Conservation (phyloP, 2,797 vertebrate genomes). For the Philypnodon macrostomus region DNA sequence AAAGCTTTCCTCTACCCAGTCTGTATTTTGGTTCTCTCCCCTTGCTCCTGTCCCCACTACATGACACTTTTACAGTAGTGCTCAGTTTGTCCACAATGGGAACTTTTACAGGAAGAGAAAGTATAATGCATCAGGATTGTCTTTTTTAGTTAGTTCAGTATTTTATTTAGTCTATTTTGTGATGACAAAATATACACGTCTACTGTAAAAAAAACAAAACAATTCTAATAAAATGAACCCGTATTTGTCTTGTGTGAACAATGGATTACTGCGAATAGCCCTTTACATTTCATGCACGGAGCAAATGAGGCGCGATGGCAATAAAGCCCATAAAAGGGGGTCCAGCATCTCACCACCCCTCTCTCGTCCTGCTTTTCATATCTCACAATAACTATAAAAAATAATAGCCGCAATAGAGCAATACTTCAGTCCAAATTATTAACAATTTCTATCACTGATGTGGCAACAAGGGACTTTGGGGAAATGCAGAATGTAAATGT, state of each 20-base stretch:
- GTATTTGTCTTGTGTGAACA: neutral
- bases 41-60: too few species aligned
- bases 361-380: neutral
- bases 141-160: too few species aligned
- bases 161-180: too few species aligned
- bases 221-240: too few species aligned
- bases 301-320: constrained; percentile 1
- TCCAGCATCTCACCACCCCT: neutral
- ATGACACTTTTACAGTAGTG: too few species aligned
- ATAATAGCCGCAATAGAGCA: neutral
- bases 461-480: neutral
- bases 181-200: too few species aligned
- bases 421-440: constrained; percentile 7
- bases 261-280: neutral
- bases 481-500: constrained; percentile 4
- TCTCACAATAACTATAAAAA: neutral
- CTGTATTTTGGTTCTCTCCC: too few species aligned
- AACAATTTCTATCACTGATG: neutral
- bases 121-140: too few species aligned
- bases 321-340: constrained; percentile 2
- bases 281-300: neutral
- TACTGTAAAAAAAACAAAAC: too few species aligned
- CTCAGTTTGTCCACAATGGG: too few species aligned
- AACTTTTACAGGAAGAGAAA: too few species aligned
- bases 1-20: too few species aligned